A percentile compares a stretch with the other conserved stretches of the same genome.
Evolutionary conservation across 2,797 vertebrate genomes (phyloP).

Genomic region (Molossus alvarezi): DNA sequence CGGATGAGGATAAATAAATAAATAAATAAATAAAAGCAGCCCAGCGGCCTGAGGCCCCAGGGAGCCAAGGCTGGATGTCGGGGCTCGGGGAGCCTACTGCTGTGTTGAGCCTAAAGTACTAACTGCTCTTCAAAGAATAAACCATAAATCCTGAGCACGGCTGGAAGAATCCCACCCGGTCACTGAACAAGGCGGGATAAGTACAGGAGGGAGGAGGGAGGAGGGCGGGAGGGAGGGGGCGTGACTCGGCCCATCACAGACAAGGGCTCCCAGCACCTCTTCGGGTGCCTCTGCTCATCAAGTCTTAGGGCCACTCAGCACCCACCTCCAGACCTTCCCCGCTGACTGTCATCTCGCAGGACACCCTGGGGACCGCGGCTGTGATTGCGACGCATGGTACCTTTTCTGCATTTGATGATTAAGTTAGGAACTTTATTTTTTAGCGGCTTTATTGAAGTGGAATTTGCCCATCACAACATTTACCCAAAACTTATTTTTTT

Average conservation of each 20-base stretch:
- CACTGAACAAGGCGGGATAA: not conserved
- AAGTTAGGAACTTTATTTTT: conserved; percentile 65
- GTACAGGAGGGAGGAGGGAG: not conserved
- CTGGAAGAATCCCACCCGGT: not conserved
- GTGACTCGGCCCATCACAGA: not conserved
- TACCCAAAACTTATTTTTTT: not conserved
- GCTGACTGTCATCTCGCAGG: not conserved
- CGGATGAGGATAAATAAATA: no score
- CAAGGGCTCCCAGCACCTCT: not conserved
- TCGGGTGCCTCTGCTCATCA: not conserved
- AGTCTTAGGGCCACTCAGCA: not conserved
- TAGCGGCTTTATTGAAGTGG: conserved; percentile 41
- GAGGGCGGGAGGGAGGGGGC: no score
- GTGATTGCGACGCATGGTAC: not conserved
- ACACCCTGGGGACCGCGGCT: not conserved
- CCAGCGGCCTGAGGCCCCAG: not conserved
- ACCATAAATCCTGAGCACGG: not conserved
- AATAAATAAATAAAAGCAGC: no score
- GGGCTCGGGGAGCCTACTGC: not conserved
- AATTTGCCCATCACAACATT: conserved; percentile 48
- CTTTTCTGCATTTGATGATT: not conserved
- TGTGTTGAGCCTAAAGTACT: not conserved
- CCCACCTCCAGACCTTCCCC: not conserved
- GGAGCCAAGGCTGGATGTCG: not conserved
- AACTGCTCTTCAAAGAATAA: not conserved